Conservation (phyloP, 2,888 invertebrate genomes). For the Caenorhabditis macrosperma region DNA sequence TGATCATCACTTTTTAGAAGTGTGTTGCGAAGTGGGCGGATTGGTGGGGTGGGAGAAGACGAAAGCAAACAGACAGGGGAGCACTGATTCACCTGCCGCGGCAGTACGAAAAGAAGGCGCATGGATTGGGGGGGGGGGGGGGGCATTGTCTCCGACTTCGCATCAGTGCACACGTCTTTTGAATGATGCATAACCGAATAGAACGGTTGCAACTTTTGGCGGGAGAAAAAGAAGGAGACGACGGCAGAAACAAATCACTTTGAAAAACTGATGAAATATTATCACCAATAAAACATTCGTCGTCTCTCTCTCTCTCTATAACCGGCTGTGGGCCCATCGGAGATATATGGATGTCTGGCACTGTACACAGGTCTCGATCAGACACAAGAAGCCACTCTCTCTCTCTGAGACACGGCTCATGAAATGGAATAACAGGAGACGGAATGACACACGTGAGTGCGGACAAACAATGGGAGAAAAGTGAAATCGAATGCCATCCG, state of each 20-base stretch:
- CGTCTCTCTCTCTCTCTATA: not conserved
- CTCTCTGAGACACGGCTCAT: not conserved
- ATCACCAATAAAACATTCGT: not conserved
- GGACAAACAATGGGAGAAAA: conserved; percentile 3
- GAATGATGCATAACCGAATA: too few species aligned
- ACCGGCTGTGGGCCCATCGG: conserved; percentile 11
- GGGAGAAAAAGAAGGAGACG: not conserved
- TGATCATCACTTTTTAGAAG: not conserved
- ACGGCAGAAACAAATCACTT: not conserved
- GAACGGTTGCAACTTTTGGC: too few species aligned
- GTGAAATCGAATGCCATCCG: conserved; percentile 24
- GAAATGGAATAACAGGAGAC: not conserved
- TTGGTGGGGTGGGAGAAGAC: not conserved
- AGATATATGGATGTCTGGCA: conserved; percentile 17
- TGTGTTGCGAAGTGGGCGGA: not conserved
- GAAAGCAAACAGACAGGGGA: not conserved
- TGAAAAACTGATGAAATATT: conserved; percentile 32
- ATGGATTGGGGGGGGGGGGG: not conserved
- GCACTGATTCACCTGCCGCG: conserved; percentile 2
- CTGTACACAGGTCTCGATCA: conserved; percentile 1
- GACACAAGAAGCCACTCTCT: too few species aligned
- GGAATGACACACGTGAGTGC: conserved; percentile 17
- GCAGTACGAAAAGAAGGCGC: not conserved
- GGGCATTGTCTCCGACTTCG: not conserved
- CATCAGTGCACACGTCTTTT: not conserved